Evolutionary conservation across 2,888 invertebrate species (phyloP), one percentile per base, ranked within the genome.

Genomic region (Drosophila cognata): DNA sequence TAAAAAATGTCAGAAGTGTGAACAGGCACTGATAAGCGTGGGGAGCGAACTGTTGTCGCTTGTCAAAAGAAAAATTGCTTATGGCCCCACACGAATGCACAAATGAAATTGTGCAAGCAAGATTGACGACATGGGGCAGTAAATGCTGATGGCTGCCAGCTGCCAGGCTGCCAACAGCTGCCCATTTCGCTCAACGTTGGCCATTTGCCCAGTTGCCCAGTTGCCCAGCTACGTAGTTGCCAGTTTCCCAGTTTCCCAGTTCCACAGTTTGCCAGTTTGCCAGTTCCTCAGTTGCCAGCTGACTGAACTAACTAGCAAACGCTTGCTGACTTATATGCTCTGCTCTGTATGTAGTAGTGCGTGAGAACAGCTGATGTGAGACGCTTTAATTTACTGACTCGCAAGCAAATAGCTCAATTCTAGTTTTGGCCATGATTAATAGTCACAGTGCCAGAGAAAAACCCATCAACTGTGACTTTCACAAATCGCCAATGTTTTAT

Each of bases 101-200:
- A 83, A 81, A 71, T 75, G 61, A 74, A 78, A 78, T 81, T 88
- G 76, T 80, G 76, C 74, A 72, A 52, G 61, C 69, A 65, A 74
- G 65, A 77, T 79, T 71, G 66, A 75, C 65, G 68, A 70, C 60
- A 71, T 50, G 68, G 57, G 64, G 50, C 33, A 61, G 68, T 61
- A 79, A 75, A 70, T 71, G 68, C 63, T 55, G 53, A 38, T 69
- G 68, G 55, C 65, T 60, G 59, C 35, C 70, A 75, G 55, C 67
- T 59, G 28, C 51, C 51, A 64, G 35, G 43, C 18, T 11, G 6
- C 25, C 48, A 31, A 10, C 67, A 59, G 50, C 31, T 46, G 35
- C 35, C n/a, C 25, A 33, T 33, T 33, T 51, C 18, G 31, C 18
- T 11, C 25, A 13, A 16, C 16, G 31, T 16, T 57, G 2, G 28